Evolutionary conservation across 2,888 invertebrate genomes (phyloP).

Genomic region (Melanophora roralis): DNA sequence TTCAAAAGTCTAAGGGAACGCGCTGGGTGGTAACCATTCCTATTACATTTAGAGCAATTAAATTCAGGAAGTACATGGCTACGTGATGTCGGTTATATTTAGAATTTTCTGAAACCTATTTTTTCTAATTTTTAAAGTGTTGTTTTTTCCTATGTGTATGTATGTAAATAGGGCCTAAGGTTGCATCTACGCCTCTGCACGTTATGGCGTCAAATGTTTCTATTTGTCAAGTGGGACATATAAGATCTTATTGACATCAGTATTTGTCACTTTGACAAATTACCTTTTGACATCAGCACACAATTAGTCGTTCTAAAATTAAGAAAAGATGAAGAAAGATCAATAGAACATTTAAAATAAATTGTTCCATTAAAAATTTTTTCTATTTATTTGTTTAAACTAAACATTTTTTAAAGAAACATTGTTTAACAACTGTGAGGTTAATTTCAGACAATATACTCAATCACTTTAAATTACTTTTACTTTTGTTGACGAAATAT

Average conservation of each 20-base stretch:
- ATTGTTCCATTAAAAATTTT: slow-evolving; percentile 40
- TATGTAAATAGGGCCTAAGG: slow-evolving; percentile 4
- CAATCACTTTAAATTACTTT: slow-evolving; percentile 24
- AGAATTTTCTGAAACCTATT: background rate
- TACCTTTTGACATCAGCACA: slow-evolving; percentile 47
- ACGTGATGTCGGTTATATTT: background rate
- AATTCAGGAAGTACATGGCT: background rate
- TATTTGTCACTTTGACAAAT: slow-evolving; percentile 61
- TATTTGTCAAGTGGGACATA: slow-evolving; percentile 3
- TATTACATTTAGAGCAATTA: no score
- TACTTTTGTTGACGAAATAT: background rate
- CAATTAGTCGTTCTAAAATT: slow-evolving; percentile 31
- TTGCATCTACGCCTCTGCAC: background rate
- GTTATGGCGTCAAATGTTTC: slow-evolving; percentile 30
- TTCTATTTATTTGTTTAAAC: slow-evolving; percentile 1
- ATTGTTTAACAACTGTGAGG: slow-evolving; percentile 22
- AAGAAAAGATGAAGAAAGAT: slow-evolving; percentile 15
- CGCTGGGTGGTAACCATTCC: no score
- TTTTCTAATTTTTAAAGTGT: background rate
- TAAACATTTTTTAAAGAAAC: background rate
- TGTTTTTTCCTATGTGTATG: no score
- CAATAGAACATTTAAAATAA: slow-evolving; percentile 50
- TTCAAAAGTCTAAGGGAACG: background rate
- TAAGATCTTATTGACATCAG: slow-evolving; percentile 45
- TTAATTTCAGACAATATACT: slow-evolving; percentile 29